phyloP scores from a whole-genome alignment of 1,140 invertebrate genomes.

The Drosophila biarmipes region DNA sequence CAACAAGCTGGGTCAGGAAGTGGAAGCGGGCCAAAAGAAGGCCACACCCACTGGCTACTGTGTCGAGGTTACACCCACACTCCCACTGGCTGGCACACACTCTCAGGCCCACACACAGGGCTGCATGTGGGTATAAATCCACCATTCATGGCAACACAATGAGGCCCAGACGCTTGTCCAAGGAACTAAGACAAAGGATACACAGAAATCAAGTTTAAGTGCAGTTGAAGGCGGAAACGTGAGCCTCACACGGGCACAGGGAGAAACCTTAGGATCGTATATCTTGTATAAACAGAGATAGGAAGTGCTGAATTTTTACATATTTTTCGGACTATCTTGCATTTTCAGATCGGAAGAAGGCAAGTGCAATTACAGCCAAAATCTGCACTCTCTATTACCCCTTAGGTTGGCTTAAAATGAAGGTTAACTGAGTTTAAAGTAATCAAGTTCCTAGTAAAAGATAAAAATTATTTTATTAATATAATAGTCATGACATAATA shows the following conservation, averaged over 20 bases:
- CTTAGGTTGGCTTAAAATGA: too few relatives aligned
- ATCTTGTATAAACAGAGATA: not conserved
- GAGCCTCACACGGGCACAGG: constrained; percentile 7
- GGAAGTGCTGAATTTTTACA: not conserved
- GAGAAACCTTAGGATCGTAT: not conserved
- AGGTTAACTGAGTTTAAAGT: too few relatives aligned
- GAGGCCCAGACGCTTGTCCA: constrained; percentile 53
- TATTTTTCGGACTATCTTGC: too few relatives aligned
- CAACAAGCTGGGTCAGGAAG: constrained; percentile 53
- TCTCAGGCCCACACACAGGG: constrained; percentile 1
- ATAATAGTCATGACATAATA: not conserved
- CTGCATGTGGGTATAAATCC: constrained; percentile 45
- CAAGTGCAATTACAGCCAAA: too few relatives aligned
- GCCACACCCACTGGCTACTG: constrained; percentile 42
- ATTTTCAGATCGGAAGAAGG: too few relatives aligned
- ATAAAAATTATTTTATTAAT: too few relatives aligned
- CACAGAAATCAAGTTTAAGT: constrained; percentile 73
- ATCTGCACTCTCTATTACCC: too few relatives aligned
- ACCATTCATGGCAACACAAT: constrained; percentile 56
- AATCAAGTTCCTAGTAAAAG: too few relatives aligned
- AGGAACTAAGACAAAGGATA: constrained; percentile 62
- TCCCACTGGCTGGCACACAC: not conserved
- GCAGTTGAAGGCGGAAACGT: constrained; percentile 62
- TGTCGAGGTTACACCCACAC: constrained; percentile 60
- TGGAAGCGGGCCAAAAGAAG: constrained; percentile 25